Evolutionary conservation across 2,797 vertebrate species (phyloP).

Genomic region (Cuculus canorus): DNA sequence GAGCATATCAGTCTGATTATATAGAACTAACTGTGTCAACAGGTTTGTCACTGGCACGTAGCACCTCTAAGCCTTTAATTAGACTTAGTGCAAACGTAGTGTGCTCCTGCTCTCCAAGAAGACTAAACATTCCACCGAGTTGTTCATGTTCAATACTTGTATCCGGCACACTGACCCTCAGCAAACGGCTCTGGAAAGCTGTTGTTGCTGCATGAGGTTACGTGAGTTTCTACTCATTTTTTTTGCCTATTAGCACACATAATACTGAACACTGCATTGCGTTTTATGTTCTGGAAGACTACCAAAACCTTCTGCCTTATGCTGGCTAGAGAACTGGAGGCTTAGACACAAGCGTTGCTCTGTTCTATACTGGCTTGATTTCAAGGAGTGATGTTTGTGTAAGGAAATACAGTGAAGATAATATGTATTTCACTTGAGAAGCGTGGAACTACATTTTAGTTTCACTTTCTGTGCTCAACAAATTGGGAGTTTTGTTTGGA

Average conservation of each 20-base stretch:
- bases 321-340: neutral
- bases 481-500: slow-evolving; percentile 15
- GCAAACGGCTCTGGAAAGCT: neutral
- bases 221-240: neutral
- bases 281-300: slow-evolving; percentile 7
- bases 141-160: neutral
- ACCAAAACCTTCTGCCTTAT: neutral
- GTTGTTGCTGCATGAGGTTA: neutral
- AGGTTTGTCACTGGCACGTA: neutral
- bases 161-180: neutral
- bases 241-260: neutral
- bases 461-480: neutral
- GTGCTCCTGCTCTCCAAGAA: neutral
- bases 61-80: neutral
- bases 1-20: rapidly evolving
- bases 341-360: neutral
- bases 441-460: neutral
- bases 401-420: neutral
- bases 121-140: neutral
- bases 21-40: neutral
- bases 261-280: neutral
- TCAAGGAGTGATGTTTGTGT: neutral
- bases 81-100: neutral
- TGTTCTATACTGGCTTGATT: neutral
- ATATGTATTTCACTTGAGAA: neutral